Percentiles rank a stretch among this genome's conserved stretches.
These are phyloP conservation scores for Syrphus vitripennis DNA, from an alignment of 2,888 invertebrate genomes.

Conservation along the genomic window DNA sequence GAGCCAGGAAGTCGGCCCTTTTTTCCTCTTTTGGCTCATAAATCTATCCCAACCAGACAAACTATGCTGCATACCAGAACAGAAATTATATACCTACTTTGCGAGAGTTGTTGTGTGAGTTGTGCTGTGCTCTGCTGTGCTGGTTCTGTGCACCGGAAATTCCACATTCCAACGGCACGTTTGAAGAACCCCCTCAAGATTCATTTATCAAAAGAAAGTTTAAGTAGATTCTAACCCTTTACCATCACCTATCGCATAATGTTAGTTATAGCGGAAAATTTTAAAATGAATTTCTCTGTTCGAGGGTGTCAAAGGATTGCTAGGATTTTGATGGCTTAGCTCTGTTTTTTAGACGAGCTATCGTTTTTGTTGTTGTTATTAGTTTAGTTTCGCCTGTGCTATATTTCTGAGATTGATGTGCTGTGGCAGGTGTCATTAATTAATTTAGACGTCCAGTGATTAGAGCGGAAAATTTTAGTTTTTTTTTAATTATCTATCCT, in stretches of 20 bases:
- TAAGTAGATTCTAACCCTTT: constrained; percentile 60
- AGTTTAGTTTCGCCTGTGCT: background rate
- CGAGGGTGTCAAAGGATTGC: constrained; percentile 31
- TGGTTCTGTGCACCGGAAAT: constrained; percentile 48
- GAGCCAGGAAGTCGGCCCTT: constrained; percentile 46
- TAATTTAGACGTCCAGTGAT: constrained; percentile 26
- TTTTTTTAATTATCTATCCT: background rate
- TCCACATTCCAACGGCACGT: constrained; percentile 43
- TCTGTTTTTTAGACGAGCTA: background rate
- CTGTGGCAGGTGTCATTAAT: background rate
- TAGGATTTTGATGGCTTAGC: constrained; percentile 3
- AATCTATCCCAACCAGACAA: constrained; percentile 59
- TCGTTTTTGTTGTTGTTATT: background rate
- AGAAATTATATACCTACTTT: background rate
- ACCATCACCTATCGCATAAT: constrained; percentile 14
- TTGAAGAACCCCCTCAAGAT: constrained; percentile 59
- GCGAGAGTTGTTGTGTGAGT: background rate
- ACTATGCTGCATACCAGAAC: constrained; percentile 1
- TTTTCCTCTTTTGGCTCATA: constrained; percentile 48
- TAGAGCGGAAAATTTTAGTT: background rate
- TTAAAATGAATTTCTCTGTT: constrained; percentile 42
- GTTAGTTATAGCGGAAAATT: constrained; percentile 56
- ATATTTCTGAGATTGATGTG: background rate
- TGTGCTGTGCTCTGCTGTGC: too few relatives aligned
- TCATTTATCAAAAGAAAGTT: constrained; percentile 66